Evolutionary conservation across 2,797 vertebrate species (phyloP).

Genomic region (Micrastur ruficollis): DNA sequence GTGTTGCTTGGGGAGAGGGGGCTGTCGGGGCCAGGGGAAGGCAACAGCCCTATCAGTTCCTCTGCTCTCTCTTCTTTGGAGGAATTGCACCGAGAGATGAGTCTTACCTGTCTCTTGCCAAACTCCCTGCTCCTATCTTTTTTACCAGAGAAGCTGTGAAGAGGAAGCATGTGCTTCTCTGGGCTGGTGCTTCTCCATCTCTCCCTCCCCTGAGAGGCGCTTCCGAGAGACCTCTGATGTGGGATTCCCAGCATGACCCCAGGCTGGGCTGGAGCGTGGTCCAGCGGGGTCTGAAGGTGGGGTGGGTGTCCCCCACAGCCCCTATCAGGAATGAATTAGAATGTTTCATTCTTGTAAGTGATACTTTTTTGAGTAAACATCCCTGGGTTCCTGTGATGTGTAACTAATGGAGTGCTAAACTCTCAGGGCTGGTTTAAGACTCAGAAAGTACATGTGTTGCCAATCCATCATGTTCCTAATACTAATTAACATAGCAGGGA

Average conservation of each 20-base stretch:
- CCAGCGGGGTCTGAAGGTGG: background rate
- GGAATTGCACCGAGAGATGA: background rate
- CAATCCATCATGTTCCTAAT: constrained; percentile 85
- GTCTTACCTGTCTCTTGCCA: background rate
- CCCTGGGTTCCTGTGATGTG: constrained; percentile 77
- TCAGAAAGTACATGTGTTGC: constrained; percentile 86
- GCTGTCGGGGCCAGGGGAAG: background rate
- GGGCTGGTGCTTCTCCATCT: background rate
- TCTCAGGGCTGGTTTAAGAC: constrained; percentile 79
- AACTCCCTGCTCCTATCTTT: background rate
- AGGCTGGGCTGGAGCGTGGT: background rate
- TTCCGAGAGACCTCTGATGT: constrained; percentile 32
- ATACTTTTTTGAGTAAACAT: constrained; percentile 78
- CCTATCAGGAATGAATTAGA: constrained; percentile 70
- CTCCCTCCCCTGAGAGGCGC: background rate
- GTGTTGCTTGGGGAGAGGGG: background rate
- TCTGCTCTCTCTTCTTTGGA: background rate
- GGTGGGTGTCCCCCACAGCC: background rate
- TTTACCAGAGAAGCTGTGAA: background rate
- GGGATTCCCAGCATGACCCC: constrained; percentile 19
- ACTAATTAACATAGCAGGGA: constrained; percentile 94
- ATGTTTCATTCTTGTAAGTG: constrained; percentile 76
- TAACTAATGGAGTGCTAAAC: constrained; percentile 84
- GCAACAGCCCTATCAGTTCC: background rate
- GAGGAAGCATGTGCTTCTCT: background rate